These are phyloP conservation scores for Speoplatyrhinus poulsoni DNA, from an alignment of 2,113 vertebrate species.

Conservation along the genomic window DNA sequence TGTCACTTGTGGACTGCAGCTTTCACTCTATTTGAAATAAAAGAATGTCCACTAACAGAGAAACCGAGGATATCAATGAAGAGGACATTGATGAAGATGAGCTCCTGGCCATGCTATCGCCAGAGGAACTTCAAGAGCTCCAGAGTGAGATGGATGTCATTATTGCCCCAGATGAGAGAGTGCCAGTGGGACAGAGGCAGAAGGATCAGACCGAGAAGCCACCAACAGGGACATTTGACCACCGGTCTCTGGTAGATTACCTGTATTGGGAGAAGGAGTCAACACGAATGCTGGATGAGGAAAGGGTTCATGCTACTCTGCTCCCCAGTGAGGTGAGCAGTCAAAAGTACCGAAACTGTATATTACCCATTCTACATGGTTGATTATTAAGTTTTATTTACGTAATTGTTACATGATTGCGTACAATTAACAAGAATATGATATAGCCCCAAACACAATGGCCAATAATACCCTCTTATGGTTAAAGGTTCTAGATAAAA, in stretches of 20 bases:
- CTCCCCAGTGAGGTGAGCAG: conserved; percentile 80
- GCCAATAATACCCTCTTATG: not conserved
- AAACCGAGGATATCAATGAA: conserved; percentile 60
- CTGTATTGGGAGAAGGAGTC: conserved; percentile 94
- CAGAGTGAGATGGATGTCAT: conserved; percentile 94
- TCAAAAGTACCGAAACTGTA: not conserved
- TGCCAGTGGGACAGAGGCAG: conserved; percentile 93
- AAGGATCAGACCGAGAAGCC: conserved; percentile 91
- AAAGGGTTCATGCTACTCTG: conserved; percentile 87
- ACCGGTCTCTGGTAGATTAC: conserved; percentile 92
- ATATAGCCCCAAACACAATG: too few species aligned
- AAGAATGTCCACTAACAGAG: conserved; percentile 64
- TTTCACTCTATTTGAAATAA: not conserved
- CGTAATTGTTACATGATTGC: too few species aligned
- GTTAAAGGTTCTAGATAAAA: not conserved
- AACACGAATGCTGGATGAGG: conserved; percentile 90
- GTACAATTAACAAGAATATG: too few species aligned
- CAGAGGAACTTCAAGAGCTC: conserved; percentile 90
- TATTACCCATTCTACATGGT: too few species aligned
- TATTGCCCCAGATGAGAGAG: conserved; percentile 88
- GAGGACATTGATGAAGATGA: conserved; percentile 89
- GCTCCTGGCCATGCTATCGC: conserved; percentile 90
- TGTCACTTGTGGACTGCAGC: not conserved
- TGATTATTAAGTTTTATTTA: too few species aligned
- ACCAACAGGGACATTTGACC: conserved; percentile 90